Conservation (phyloP, 2,888 invertebrate genomes). For the Taphrorychus bicolor region DNA sequence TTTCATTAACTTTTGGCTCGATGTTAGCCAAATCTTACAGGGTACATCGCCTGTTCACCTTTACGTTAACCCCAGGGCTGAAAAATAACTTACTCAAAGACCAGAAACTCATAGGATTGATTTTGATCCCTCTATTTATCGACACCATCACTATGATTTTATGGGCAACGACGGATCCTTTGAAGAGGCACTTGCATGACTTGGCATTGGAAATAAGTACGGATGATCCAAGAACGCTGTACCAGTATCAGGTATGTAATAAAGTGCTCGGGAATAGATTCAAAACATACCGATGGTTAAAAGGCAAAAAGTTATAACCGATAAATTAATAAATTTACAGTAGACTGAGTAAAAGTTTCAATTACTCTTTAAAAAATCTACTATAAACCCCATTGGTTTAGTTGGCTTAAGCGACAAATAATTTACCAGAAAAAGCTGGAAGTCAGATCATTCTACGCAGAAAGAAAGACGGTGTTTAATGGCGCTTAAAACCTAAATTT, state of each 20-base stretch:
- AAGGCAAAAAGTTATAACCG: too few relatives aligned
- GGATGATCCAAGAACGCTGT: conserved; percentile 80
- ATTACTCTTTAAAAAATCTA: too few relatives aligned
- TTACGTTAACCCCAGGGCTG: conserved; percentile 81
- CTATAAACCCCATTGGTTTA: too few relatives aligned
- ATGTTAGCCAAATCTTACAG: conserved; percentile 95
- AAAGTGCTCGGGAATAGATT: too few relatives aligned
- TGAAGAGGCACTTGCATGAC: conserved; percentile 84
- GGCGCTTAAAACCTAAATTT: too few relatives aligned
- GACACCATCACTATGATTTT: conserved; percentile 84
- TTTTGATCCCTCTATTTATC: conserved; percentile 80
- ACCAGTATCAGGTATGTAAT: conserved; percentile 78
- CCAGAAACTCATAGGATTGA: conserved; percentile 84
- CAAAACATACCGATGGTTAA: too few relatives aligned
- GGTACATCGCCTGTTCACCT: conserved; percentile 89
- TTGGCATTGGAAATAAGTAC: conserved; percentile 80
- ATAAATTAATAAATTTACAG: too few relatives aligned
- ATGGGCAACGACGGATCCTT: conserved; percentile 87
- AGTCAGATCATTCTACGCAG: too few relatives aligned
- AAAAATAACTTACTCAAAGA: conserved; percentile 91
- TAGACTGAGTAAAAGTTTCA: too few relatives aligned
- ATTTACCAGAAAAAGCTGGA: too few relatives aligned
- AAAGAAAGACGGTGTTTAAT: too few relatives aligned
- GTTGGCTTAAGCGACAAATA: too few relatives aligned
- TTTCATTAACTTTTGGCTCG: conserved; percentile 90